Evolutionary conservation across 1,140 invertebrate genomes (phyloP), one percentile per base, ranked within the genome.

Genomic region (Calephelis nemesis): DNA sequence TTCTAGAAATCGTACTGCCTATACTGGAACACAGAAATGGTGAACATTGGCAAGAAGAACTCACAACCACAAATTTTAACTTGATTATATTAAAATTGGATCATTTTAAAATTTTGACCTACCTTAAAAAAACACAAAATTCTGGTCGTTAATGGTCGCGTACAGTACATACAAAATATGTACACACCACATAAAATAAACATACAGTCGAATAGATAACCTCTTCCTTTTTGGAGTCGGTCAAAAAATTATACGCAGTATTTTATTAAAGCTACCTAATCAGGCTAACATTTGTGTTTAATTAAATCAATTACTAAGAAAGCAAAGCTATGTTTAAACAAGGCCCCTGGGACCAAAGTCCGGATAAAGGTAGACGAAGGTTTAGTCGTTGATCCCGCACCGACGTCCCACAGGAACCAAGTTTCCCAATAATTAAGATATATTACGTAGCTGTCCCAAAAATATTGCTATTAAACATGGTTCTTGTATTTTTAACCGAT

Each of bases 371-470:
- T 60, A 45, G 42, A 39, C 39, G 54, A 11, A 60, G 30, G n/a
- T 12, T 60, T 12, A 60, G 11, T 39, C 30, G 12, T 60, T 60
- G 54, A 60, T 60, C 54, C 54, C 39, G 12, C 54, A 12, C 19
- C 52, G 30, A 60, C 39, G 19, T 39, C 54, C 54, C 19, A 7
- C 19, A 6, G 39, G 19, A 39, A 11, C 4, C 10, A 60, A 60
- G 19, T 60, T 60, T 60, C 30, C 54, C 54, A 60, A 40, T 60
- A 60, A 60, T 60, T 30, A 60, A 60, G 54, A 60, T n/a, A 60
- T 12, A 60, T 60, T 60, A 60, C 12, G 11, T 10, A 10, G 4
- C 30, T 39, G 54, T 40, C 11, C 54, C 15, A 7, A 11, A 58
- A 58, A 58, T 11, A 58, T 58, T 0, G 9, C 3, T 39, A 11